Evolutionary conservation across 2,113 vertebrate genomes (phyloP), one percentile per base, ranked within the genome.

Genomic region (Ammodytes marinus): DNA sequence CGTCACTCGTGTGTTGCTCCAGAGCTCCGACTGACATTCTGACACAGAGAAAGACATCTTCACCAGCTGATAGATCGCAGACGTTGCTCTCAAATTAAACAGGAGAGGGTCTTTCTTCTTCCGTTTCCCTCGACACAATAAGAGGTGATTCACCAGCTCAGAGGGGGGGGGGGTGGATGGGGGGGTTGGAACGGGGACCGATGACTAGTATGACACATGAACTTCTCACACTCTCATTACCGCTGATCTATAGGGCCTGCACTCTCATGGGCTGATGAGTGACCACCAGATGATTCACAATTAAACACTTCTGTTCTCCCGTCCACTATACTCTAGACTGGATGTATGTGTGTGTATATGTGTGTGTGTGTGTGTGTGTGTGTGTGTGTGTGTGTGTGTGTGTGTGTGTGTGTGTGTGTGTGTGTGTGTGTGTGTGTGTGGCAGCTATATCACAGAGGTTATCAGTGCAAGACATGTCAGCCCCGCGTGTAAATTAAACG

Each of bases 211-310:
- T 73, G 89, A 79, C 77, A 83, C 67, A 55, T 80, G 79, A 88
- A 83, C 82, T 82, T 66, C 81, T 89, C 85, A 19, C 74, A 71
- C 69, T 73, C 82, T 74, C 79, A 73, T 89, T 89, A 87, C 47
- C 67, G n/a, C 6, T 75, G 66, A 89, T 88, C 77, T 53, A 89
- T 92, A 76, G 55, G 42, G 77, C 50, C 39, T 65, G 69, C 63
- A 72, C 75, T 67, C 66, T 70, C 27, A 39, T 8, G 69, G 69
- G 2, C 82, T 80, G 86, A 84, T 63, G 71, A 78, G 47, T 74
- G 82, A 87, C 82, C 86, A 63, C 60, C 53, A 72, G 64, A 82
- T 80, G 88, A 88, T 73, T 90, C 74, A 73, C 77, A 87, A 84
- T 89, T 84, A 88, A 86, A 76, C 70, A 79, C 60, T 54, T 46